Conservation (phyloP, 2,797 vertebrate species). For the Philypnodon macrostomus region DNA sequence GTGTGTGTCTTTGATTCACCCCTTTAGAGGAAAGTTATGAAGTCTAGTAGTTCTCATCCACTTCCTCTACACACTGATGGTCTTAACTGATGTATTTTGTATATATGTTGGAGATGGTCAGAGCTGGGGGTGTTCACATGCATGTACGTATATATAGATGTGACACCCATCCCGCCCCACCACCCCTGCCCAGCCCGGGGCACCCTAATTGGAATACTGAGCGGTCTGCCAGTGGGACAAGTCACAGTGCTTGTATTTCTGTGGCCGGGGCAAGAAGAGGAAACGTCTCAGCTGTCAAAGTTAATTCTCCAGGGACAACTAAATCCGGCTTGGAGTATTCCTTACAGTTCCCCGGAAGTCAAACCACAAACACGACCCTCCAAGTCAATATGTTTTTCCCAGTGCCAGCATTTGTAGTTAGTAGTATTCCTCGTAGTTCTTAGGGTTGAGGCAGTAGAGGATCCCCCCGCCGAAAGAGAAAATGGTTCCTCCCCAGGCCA, state of each 20-base stretch:
- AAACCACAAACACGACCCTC: constrained; percentile 12
- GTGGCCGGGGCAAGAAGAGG: constrained; percentile 21
- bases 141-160: neutral
- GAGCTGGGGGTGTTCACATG: neutral
- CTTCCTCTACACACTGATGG: constrained; percentile 11
- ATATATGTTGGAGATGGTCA: neutral
- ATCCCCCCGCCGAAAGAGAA: constrained; percentile 97
- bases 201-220: constrained; percentile 3
- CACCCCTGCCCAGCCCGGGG: neutral
- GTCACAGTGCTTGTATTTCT: constrained; percentile 11
- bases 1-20: constrained; percentile 36
- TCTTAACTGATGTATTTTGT: constrained; percentile 1
- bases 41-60: constrained; percentile 17
- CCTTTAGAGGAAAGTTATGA: constrained; percentile 30
- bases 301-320: neutral
- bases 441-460: constrained; percentile 98
- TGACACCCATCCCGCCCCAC: constrained; percentile 5
- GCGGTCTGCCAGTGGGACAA: neutral
- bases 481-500: constrained; percentile 98
- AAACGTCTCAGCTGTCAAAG: no score
- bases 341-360: constrained; percentile 23
- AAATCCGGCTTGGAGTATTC: constrained; percentile 15
- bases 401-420: constrained; percentile 40
- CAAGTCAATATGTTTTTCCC: constrained; percentile 15
- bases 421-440: constrained; percentile 98